Evolutionary conservation across 2,113 vertebrate species (phyloP), one percentile per base, ranked within the genome.

Genomic region (Poeciliopsis occidentalis): DNA sequence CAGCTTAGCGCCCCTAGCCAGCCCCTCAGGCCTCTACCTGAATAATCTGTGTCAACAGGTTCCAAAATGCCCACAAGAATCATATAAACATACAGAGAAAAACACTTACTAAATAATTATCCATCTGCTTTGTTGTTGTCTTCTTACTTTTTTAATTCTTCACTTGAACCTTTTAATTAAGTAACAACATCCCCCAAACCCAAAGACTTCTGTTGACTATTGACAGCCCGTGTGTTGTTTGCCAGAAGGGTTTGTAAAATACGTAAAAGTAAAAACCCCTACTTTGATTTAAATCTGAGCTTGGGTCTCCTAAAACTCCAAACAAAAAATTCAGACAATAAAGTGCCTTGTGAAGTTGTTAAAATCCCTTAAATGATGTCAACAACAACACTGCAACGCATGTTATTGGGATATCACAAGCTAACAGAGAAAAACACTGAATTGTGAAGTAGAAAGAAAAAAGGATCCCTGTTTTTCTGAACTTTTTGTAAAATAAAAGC

Each of bases 21-120:
- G 88, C 86, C 88, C 90, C 83, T 89, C 85, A 90, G 91, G 91
- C 88, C 85, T 88, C 84, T 89, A 95, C 94, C 94, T 94, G 92
- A 93, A 89, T 94, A 94, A 94, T 95, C 93, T 94, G 91, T 93
- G 93, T 94, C 94, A 95, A 94, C 93, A 94, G 94, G 94, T 94
- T 94, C 93, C 89, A 94, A 90, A 89, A 92, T 84, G 91, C 89
- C 90, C 86, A 64, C 64, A 90, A 90, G 91, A 90, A 87, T 85
- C 76, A 87, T 80, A 91, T 80, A 85, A 88, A 92, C 86, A 91
- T 81, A 86, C 76, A 83, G 66, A 77, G 67, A 71, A 84, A 88
- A 89, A 91, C 84, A 92, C 91, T 89, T 90, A 87, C 76, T 79
- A 89, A 93, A 88, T 91, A 92, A 93, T 91, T 88, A 86, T 92